Base-by-base conservation (phyloP, 2,797 vertebrate species). In the Gymnocypris eckloni region DNA sequence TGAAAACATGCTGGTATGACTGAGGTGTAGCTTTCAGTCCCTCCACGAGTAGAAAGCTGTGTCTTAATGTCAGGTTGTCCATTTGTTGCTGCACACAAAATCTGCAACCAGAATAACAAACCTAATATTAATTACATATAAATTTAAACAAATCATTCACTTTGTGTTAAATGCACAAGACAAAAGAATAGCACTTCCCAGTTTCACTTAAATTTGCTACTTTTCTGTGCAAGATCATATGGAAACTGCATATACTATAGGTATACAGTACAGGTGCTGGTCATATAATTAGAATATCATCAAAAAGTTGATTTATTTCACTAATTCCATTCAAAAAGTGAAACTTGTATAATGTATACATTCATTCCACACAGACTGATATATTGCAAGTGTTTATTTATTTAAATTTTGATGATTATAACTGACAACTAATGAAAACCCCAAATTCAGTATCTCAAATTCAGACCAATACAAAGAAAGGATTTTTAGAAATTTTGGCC, bases 61-160 rank as follows among this genome's bases (percentile, higher is more conserved):
- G 11, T 9, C 7, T 39, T 2, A 84, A 67, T 7, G 90, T 91
- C 41, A 64, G 22, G 83, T 94, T 94, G 37, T 90, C 90, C 93
- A 94, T 93, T 73, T 13, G 8, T 9, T 82, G 25, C 10, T 33
- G 6, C 15, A 37, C 43, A 67, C 11, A 52, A 70, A 13, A 25
- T n/a, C 79, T 81, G 16, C 18, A 45, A 81, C 39, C 45, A 81
- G 9, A 45, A 22, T 52, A 39, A 25, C 48, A 81, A 15, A 28
- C 28, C 28, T 66, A 59, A 18, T 11, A 48, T 11, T 28, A 13
- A 61, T 18, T 43, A 45, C 4, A 41, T 25, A 48, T 15, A 0
- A 20, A 18, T 16, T 41, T 41, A 39, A 72, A 48, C 13, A 73
- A 9, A 28, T 73, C 25, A 73, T n/a, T 15, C 3, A 25, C 13